A percentile compares a stretch with the other conserved stretches of the same genome.
Evolutionary conservation across 2,113 vertebrate genomes (phyloP).

Genomic region (Manacus vitellinus): DNA sequence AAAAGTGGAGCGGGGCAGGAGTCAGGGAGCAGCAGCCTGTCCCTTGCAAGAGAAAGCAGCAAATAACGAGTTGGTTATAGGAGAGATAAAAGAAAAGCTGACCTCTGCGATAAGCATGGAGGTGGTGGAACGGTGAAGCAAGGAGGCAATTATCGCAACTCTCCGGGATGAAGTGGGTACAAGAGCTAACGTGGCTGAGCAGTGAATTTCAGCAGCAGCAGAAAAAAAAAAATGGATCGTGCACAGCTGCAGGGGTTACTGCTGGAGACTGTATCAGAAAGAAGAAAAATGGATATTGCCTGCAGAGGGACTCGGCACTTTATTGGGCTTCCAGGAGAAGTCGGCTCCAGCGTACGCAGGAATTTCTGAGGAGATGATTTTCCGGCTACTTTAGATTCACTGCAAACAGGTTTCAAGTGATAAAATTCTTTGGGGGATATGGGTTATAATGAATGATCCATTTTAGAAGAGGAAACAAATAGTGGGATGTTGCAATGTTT

Average conservation of each 20-base stretch:
- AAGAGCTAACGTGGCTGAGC: conserved; percentile 15
- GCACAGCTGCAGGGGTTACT: conserved; percentile 43
- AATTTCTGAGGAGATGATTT: conserved; percentile 54
- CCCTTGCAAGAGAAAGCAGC: conserved; percentile 10
- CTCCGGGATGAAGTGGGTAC: conserved; percentile 33
- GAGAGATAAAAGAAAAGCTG: conserved; percentile 42
- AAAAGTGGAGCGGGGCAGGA: not conserved
- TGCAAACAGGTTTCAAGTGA: conserved; percentile 64
- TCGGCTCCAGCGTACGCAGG: not conserved
- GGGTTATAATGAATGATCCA: conserved; percentile 42
- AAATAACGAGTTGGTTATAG: conserved; percentile 21
- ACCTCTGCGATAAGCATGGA: conserved; percentile 49
- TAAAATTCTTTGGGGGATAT: conserved; percentile 68
- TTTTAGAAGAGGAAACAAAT: conserved; percentile 62
- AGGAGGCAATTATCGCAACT: conserved; percentile 49
- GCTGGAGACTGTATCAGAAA: conserved; percentile 42
- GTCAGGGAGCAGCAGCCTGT: not conserved
- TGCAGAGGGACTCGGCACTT: conserved; percentile 50
- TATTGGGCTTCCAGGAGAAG: conserved; percentile 57
- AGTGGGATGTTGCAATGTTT: conserved; percentile 55
- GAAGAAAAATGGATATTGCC: conserved; percentile 60
- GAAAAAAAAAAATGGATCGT: not conserved
- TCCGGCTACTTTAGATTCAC: conserved; percentile 58
- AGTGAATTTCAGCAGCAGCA: conserved; percentile 17
- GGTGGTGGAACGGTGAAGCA: conserved; percentile 1